Evolutionary conservation across 2,797 vertebrate genomes (phyloP).

Genomic region (Fistularia commersonii): DNA sequence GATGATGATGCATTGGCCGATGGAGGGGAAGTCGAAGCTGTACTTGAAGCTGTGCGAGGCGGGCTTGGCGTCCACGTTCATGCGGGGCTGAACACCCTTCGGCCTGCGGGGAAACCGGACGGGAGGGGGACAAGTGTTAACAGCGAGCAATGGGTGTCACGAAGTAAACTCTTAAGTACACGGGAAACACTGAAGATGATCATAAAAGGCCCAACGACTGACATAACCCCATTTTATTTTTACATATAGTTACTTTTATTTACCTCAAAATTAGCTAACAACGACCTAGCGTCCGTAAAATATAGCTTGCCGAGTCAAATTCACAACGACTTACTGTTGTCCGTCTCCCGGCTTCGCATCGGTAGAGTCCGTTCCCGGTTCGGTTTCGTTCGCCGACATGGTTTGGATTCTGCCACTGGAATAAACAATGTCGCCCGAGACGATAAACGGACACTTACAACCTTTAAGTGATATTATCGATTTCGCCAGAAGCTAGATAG

Average conservation of each 20-base stretch:
- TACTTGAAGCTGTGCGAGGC: constrained; percentile 71
- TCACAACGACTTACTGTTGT: constrained; percentile 54
- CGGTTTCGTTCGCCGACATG: constrained; percentile 52
- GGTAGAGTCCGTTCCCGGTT: constrained; percentile 47
- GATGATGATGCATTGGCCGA: constrained; percentile 92
- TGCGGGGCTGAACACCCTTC: constrained; percentile 1
- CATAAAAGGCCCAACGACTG: no score
- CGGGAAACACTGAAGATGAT: no score
- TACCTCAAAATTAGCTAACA: no score
- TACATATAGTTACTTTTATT: no score
- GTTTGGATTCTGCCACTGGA: background rate
- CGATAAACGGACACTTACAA: no score
- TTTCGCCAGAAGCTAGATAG: no score
- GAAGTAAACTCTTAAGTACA: no score
- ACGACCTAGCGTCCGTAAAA: no score
- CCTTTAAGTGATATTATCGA: no score
- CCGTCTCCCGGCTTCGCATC: constrained; percentile 51
- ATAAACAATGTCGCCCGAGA: background rate
- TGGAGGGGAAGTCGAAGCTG: constrained; percentile 79
- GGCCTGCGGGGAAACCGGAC: constrained; percentile 32
- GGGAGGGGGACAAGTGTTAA: background rate
- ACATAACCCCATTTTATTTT: no score
- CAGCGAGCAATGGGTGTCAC: background rate
- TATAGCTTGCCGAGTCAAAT: no score
- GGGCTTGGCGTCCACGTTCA: constrained; percentile 64